A percentile compares a stretch with the other conserved stretches of the same genome.
Evolutionary conservation across 2,113 vertebrate genomes (phyloP).

Genomic region (Neofelis nebulosa): DNA sequence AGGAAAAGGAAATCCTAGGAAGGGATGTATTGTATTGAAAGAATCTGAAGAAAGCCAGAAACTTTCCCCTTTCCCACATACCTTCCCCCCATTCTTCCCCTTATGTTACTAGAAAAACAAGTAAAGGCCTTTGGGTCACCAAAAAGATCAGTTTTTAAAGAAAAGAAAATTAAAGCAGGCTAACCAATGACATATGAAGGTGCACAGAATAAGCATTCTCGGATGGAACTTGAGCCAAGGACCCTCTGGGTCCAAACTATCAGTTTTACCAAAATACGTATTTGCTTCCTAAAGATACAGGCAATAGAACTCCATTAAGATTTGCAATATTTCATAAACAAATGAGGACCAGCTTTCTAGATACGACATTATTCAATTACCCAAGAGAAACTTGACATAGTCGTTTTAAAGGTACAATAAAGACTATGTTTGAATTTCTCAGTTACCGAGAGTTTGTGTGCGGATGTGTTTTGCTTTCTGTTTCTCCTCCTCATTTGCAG

Average conservation of each 20-base stretch:
- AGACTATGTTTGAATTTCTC: neutral
- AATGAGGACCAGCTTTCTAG: conserved; percentile 18
- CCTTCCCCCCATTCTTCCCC: conserved; percentile 12
- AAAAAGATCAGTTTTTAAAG: conserved; percentile 31
- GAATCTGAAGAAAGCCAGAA: neutral
- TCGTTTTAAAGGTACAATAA: neutral
- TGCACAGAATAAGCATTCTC: neutral
- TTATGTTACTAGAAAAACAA: conserved; percentile 65
- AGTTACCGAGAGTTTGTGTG: neutral
- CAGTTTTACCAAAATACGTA: conserved; percentile 38
- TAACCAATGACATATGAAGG: conserved; percentile 63
- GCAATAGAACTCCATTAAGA: neutral
- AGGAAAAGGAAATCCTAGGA: neutral
- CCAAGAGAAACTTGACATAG: neutral
- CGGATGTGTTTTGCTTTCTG: neutral
- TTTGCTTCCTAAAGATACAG: neutral
- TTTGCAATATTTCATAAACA: conserved; percentile 42
- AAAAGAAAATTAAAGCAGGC: conserved; percentile 49
- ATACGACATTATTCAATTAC: conserved; percentile 39
- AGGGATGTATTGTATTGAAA: neutral
- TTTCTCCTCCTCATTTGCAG: neutral
- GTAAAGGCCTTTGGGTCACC: conserved; percentile 45
- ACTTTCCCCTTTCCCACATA: neutral
- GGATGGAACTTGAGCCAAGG: conserved; percentile 52
- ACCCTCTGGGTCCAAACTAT: conserved; percentile 49